Evolutionary conservation across 1,140 invertebrate species (phyloP).

Genomic region (Lerema accius): DNA sequence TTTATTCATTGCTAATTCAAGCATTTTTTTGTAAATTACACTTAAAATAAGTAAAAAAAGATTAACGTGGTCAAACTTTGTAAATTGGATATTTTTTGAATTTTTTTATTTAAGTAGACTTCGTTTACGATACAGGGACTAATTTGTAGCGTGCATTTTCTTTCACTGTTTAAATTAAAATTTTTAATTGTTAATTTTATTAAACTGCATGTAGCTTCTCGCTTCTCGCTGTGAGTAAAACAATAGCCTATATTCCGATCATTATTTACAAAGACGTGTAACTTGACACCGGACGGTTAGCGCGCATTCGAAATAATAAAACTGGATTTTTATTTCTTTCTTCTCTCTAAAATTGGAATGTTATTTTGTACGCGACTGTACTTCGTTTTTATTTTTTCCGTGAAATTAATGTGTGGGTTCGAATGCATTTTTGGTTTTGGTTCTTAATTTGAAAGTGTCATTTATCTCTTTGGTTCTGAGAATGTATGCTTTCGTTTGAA

Average conservation of each 20-base stretch:
- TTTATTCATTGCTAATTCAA: too few species aligned
- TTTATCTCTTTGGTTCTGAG: conserved; percentile 21
- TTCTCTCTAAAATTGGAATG: conserved; percentile 25
- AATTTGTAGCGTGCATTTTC: too few species aligned
- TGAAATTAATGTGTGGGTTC: conserved; percentile 32
- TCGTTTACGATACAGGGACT: too few species aligned
- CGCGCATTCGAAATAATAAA: conserved; percentile 42
- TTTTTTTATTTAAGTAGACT: too few species aligned
- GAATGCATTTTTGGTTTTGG: conserved; percentile 17
- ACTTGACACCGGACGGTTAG: conserved; percentile 42
- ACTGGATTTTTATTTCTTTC: conserved; percentile 34
- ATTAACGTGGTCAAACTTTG: too few species aligned
- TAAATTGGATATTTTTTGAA: too few species aligned
- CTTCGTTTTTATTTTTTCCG: conserved; percentile 16
- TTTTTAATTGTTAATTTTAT: too few species aligned
- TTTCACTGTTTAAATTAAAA: too few species aligned
- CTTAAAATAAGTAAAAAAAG: too few species aligned
- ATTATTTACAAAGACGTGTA: conserved; percentile 46
- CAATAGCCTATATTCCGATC: conserved; percentile 35
- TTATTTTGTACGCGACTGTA: conserved; percentile 40
- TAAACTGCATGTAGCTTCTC: not conserved
- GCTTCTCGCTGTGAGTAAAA: not conserved
- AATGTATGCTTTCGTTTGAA: not conserved
- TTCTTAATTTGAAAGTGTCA: conserved; percentile 32
- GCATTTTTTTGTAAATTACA: too few species aligned